Evolutionary conservation across 2,797 vertebrate genomes (phyloP).

Genomic region (Intellagama lesueurii): DNA sequence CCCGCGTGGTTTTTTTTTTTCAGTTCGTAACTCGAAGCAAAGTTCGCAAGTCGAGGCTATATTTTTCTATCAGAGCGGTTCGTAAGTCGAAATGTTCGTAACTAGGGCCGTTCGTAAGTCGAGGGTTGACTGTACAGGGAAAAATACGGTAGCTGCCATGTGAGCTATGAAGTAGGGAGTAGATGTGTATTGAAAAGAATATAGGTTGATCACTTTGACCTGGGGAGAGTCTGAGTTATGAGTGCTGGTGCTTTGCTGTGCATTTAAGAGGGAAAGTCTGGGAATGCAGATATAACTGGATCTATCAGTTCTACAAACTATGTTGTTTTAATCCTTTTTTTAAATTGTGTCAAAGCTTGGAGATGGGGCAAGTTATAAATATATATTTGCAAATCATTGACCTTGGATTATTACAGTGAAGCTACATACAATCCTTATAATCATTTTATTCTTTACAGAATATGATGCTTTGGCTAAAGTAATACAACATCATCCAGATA

Average conservation of each 20-base stretch:
- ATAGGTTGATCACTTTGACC: background rate
- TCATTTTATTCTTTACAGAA: constrained; percentile 80
- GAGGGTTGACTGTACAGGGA: too few species aligned
- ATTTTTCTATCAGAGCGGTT: too few species aligned
- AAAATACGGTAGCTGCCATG: background rate
- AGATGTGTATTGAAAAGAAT: background rate
- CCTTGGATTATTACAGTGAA: background rate
- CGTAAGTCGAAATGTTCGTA: too few species aligned
- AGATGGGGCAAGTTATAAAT: background rate
- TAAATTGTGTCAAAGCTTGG: background rate
- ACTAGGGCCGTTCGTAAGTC: too few species aligned
- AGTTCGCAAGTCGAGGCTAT: too few species aligned
- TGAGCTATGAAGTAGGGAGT: background rate
- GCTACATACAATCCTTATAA: background rate
- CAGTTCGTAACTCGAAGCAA: too few species aligned
- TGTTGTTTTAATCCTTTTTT: background rate
- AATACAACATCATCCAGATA: constrained; percentile 96
- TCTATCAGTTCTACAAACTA: background rate
- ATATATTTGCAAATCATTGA: background rate
- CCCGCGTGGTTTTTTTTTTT: too few species aligned
- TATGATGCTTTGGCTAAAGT: constrained; percentile 98
- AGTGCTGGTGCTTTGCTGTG: background rate
- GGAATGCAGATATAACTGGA: background rate
- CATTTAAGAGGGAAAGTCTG: background rate
- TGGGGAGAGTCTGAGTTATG: background rate